Percentiles rank a stretch among this genome's conserved stretches.
Conservation (phyloP, 1,140 invertebrate genomes). For the Lucilia sericata region DNA sequence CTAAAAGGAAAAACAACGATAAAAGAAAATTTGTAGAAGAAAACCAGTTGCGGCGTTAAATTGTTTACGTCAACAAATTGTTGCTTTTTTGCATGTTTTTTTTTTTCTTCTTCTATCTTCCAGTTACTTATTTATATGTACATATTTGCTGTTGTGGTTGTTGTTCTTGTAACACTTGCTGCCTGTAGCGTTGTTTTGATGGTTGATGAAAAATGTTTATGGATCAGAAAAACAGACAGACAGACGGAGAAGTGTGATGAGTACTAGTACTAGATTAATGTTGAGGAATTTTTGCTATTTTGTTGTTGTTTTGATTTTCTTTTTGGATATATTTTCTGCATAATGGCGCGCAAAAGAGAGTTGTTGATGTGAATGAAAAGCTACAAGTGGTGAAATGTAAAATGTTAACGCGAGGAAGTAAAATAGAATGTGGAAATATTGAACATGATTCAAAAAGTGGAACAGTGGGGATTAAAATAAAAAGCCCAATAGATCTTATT, state of each 20-base stretch:
- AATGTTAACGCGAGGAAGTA: not conserved
- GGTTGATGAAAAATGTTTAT: not conserved
- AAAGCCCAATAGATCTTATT: no score
- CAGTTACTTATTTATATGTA: not conserved
- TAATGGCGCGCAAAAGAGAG: slow-evolving; percentile 34
- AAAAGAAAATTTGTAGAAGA: not conserved
- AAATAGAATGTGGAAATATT: not conserved
- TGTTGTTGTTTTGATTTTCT: not conserved
- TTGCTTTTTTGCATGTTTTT: slow-evolving; percentile 21
- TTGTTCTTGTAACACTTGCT: not conserved
- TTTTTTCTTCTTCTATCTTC: not conserved
- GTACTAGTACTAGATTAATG: not conserved
- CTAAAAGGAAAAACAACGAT: not conserved
- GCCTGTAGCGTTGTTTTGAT: not conserved
- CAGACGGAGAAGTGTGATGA: not conserved
- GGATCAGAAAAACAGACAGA: not conserved
- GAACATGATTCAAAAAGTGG: not conserved
- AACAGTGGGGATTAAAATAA: no score
- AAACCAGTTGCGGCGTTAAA: slow-evolving; percentile 2
- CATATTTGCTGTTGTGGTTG: not conserved
- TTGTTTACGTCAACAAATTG: slow-evolving; percentile 43
- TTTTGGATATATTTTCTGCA: slow-evolving; percentile 19
- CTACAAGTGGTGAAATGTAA: slow-evolving; percentile 17
- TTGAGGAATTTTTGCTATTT: not conserved
- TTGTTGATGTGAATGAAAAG: not conserved